These are phyloP conservation scores for Distichodus sexfasciatus DNA, from an alignment of 2,797 vertebrate genomes.

Conservation along the genomic window DNA sequence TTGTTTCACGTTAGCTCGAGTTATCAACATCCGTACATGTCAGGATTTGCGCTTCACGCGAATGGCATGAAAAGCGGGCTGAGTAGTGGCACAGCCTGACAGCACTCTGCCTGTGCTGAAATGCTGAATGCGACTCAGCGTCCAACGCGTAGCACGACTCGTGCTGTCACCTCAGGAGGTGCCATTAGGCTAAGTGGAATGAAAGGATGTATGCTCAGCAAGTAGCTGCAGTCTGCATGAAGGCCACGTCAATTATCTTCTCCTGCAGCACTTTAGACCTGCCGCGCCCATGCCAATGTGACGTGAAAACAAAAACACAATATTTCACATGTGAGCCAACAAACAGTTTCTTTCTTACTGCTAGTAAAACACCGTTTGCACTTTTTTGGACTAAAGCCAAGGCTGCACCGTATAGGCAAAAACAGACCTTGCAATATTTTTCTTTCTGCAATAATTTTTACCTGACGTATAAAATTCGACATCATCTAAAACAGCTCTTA, in stretches of 20 bases:
- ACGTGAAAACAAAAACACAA: background rate
- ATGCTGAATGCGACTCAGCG: constrained; percentile 4
- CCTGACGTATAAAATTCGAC: background rate
- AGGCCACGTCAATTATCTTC: constrained; percentile 30
- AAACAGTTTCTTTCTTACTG: too few species aligned
- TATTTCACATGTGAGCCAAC: background rate
- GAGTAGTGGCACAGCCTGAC: constrained; percentile 21
- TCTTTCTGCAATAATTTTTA: too few species aligned
- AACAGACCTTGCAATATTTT: too few species aligned
- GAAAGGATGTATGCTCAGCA: constrained; percentile 31
- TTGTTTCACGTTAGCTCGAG: constrained; percentile 1
- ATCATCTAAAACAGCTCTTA: too few species aligned
- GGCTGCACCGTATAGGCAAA: too few species aligned
- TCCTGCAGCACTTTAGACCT: constrained; percentile 32
- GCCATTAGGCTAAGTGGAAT: constrained; percentile 8
- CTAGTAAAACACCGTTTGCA: too few species aligned
- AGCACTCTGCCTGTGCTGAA: constrained; percentile 13
- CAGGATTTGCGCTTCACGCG: constrained; percentile 22
- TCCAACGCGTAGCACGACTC: background rate
- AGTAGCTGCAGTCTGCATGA: constrained; percentile 15
- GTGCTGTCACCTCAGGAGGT: constrained; percentile 13
- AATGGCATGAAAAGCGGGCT: constrained; percentile 29
- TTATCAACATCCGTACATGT: constrained; percentile 30
- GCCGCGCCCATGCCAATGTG: constrained; percentile 9
- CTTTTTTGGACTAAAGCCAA: too few species aligned